phyloP scores from a whole-genome alignment of 1,140 invertebrate genomes.

The Eumeta japonica region DNA sequence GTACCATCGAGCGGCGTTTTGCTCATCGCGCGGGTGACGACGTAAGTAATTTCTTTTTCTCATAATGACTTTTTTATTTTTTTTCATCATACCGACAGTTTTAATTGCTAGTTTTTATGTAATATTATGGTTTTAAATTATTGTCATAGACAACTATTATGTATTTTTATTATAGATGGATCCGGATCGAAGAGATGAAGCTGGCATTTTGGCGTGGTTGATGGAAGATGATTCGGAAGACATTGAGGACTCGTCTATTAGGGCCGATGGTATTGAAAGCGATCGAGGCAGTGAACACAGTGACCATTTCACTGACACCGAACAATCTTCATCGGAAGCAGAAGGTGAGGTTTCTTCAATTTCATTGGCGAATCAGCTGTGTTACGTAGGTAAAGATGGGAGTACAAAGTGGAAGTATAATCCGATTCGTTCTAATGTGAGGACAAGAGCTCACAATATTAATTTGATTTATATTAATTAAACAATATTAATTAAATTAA shows the following conservation, averaged over 20 bases:
- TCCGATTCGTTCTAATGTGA: conserved; percentile 2
- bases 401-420: conserved; percentile 1
- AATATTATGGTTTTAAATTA: conserved; percentile 10
- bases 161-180: conserved; percentile 6
- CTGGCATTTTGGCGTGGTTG: conserved; percentile 10
- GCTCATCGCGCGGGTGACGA: conserved; percentile 10
- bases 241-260: conserved; percentile 1
- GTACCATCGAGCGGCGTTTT: too few species aligned
- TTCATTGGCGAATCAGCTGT: background rate
- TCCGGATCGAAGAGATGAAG: conserved; percentile 8
- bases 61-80: conserved; percentile 6
- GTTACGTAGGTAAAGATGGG: too few species aligned
- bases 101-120: conserved; percentile 11
- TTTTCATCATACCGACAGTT: conserved; percentile 6
- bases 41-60: conserved; percentile 10
- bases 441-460: too few species aligned
- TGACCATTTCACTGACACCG: conserved; percentile 1
- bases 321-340: conserved; percentile 2
- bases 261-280: conserved; percentile 1
- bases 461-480: too few species aligned
- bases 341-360: too few species aligned
- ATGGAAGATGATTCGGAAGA: conserved; percentile 1
- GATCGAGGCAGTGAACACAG: too few species aligned
- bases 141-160: conserved; percentile 6
- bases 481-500: too few species aligned